Conservation (phyloP, 1,140 invertebrate species). For the Apis laboriosa region DNA sequence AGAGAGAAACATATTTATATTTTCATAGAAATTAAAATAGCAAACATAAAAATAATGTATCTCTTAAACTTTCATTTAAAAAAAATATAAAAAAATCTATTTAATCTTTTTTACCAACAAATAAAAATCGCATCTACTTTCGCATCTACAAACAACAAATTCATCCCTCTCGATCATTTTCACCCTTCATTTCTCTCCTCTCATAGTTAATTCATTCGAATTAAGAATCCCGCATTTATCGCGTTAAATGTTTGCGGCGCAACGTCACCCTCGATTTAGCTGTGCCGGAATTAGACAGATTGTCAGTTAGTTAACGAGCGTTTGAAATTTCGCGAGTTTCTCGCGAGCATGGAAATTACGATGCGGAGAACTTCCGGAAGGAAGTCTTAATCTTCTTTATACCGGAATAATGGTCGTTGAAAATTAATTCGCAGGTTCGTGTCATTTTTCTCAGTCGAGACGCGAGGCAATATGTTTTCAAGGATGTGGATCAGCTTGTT, state of each 20-base stretch:
- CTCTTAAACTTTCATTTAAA: too few species aligned
- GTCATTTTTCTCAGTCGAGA: slow-evolving; percentile 42
- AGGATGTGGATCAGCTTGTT: slow-evolving; percentile 25
- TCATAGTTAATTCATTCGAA: too few species aligned
- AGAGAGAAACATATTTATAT: too few species aligned
- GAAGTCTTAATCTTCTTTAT: slow-evolving; percentile 40
- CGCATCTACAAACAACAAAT: too few species aligned
- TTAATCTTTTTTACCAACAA: too few species aligned
- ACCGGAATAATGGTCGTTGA: slow-evolving; percentile 32
- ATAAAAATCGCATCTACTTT: too few species aligned
- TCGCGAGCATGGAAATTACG: neutral
- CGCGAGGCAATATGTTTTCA: neutral
- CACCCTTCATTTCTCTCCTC: too few species aligned
- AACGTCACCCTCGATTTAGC: neutral
- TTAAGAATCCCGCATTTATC: too few species aligned
- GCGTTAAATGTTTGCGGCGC: neutral
- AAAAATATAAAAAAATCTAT: too few species aligned
- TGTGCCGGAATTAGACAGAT: slow-evolving; percentile 30
- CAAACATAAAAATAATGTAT: too few species aligned
- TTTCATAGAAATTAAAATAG: too few species aligned
- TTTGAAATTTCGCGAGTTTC: slow-evolving; percentile 38
- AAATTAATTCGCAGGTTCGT: slow-evolving; percentile 44
- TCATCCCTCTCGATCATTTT: too few species aligned
- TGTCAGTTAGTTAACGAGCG: slow-evolving; percentile 48
- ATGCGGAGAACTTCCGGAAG: neutral